A percentile compares a stretch with the other conserved stretches of the same genome.
Conservation (phyloP, 2,797 vertebrate genomes). For the Falco concolor region DNA sequence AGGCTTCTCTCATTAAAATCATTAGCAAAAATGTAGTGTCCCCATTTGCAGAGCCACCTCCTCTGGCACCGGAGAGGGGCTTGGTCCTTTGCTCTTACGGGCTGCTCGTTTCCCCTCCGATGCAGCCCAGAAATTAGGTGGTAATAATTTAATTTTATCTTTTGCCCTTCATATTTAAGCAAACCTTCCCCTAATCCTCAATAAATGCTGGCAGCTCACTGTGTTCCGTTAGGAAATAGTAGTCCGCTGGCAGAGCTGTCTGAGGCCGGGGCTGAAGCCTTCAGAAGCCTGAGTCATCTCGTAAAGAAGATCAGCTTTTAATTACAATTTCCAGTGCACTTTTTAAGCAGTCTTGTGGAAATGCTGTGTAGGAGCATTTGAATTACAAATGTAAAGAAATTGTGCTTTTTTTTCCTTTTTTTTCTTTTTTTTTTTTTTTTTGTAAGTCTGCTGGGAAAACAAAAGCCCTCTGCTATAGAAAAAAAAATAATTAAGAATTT, state of each 20-base stretch:
- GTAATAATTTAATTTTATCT: not conserved
- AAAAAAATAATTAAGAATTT: not conserved
- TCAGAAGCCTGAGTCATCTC: conserved; percentile 38
- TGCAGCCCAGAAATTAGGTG: not conserved
- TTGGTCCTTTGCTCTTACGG: not conserved
- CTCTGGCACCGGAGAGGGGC: not conserved
- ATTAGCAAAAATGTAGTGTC: not conserved
- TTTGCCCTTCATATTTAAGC: not conserved
- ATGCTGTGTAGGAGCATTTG: conserved; percentile 12
- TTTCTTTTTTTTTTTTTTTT: not conserved
- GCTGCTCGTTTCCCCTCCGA: rapidly evolving
- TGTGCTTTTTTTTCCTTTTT: not conserved
- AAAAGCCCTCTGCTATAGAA: not conserved
- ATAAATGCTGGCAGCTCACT: not conserved
- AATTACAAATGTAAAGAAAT: conserved; percentile 39
- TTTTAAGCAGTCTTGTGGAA: conserved; percentile 32
- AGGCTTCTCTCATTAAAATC: not conserved
- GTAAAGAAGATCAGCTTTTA: conserved; percentile 26
- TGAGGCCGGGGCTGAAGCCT: conserved; percentile 13
- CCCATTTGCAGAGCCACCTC: not conserved
- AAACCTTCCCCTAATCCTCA: not conserved
- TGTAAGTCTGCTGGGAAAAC: not conserved
- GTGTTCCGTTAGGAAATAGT: not conserved
- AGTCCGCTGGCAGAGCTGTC: not conserved
- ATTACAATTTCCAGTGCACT: conserved; percentile 14